Base-by-base conservation (phyloP, 2,888 invertebrate species). In the Zaprionus bogoriensis region DNA sequence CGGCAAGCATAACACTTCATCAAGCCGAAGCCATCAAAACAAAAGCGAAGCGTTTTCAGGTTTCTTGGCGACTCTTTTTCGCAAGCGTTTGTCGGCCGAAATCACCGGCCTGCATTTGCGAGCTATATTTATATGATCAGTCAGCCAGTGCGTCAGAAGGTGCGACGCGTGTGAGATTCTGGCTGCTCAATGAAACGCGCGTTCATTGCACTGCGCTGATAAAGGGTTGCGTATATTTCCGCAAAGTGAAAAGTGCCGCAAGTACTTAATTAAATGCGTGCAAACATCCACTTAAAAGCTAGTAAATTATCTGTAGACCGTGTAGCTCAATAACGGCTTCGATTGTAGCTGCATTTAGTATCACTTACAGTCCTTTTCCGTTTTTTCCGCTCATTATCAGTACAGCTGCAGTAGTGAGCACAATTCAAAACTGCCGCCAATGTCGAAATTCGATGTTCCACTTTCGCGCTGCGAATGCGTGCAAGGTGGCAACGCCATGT, bases 141-240 rank as follows among this genome's bases (percentile, higher is more conserved):
- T n/a, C n/a, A n/a, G 28, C 41, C 41, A 47, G 27, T 52, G 36
- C 65, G 38, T 38, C 22, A 55, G 76, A 75, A 70, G 76, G 55
- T 75, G 45, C 60, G 39, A 71, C 36, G 10, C 19, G 17, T 7
- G 65, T 28, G 28, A n/a, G n/a, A 58, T 74, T 67, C 74, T 72
- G 51, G 55, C 59, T 72, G 52, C 28, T 57, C 61, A 46, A 52
- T 48, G 41, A 60, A 50, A 45, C 42, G 23, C 17, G 38, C 78
- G 73, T 80, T 86, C 84, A 72, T 86, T 86, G 78, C 80, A 59
- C 77, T 32, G 47, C 36, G 51, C 30, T 52, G 55, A 75, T 63
- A 79, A 79, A 41, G 45, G 58, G 48, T 10, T 19, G 32, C n/a
- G 9, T 27, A 23, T 19, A 27, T 46, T 71, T 72, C 72, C 69